phyloP scores from a whole-genome alignment of 2,113 vertebrate genomes.

The Hippolais icterina region DNA sequence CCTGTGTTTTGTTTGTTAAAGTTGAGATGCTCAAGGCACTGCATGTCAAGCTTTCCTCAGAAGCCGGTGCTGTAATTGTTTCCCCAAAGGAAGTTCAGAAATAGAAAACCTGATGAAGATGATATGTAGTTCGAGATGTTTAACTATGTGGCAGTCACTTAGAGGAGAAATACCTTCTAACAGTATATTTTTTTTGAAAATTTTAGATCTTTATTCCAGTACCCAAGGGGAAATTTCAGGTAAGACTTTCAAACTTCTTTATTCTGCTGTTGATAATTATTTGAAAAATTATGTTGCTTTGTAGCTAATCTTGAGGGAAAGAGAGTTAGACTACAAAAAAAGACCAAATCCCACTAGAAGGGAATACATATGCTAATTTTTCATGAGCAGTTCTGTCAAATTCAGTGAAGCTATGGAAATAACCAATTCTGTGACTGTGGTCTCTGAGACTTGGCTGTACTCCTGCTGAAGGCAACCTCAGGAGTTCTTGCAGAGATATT shows the following conservation, averaged over 20 bases:
- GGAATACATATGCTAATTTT: not conserved
- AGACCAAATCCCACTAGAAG: not conserved
- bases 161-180: not conserved
- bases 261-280: not conserved
- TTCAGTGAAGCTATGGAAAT: not conserved
- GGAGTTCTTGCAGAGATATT: not conserved
- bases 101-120: slow-evolving; percentile 49
- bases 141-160: not conserved
- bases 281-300: not conserved
- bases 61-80: slow-evolving; percentile 14
- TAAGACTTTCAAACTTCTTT: not conserved
- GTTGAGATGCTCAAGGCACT: not conserved
- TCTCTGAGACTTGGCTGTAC: not conserved
- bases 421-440: not conserved
- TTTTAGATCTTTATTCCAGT: slow-evolving; percentile 8
- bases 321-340: not conserved
- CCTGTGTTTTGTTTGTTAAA: not conserved
- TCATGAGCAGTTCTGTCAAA: not conserved
- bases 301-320: not conserved
- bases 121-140: slow-evolving; percentile 19
- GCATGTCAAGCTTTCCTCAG: not conserved
- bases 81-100: slow-evolving; percentile 67
- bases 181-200: not conserved
- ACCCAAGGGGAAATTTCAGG: not conserved
- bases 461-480: not conserved